phyloP scores from a whole-genome alignment of 2,888 invertebrate genomes.

The Sarcophaga variegata region DNA sequence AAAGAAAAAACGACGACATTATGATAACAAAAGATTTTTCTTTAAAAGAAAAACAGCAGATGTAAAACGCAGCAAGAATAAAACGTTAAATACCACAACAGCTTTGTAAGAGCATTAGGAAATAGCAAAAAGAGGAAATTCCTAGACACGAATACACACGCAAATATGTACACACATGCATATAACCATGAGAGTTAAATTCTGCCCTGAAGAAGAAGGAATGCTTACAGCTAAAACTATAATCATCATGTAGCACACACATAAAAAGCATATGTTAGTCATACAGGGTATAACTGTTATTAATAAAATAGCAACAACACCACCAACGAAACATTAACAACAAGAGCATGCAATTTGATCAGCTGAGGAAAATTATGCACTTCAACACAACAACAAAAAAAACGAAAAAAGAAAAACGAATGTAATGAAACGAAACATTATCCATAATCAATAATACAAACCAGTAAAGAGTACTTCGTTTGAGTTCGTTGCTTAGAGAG shows the following conservation, averaged over 20 bases:
- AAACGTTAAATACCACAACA: conserved; percentile 49
- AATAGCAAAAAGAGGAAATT: conserved; percentile 25
- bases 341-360: conserved; percentile 57
- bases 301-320: background rate
- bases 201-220: background rate
- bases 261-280: conserved; percentile 46
- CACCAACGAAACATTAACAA: conserved; percentile 7
- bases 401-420: background rate
- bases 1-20: background rate
- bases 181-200: background rate
- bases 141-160: background rate
- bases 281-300: background rate
- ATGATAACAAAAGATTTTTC: conserved; percentile 34
- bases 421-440: conserved; percentile 48
- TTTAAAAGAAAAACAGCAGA: conserved; percentile 52
- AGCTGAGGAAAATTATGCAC: conserved; percentile 57
- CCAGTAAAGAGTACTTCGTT: no score
- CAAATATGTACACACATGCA: background rate
- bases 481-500: no score
- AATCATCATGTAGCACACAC: background rate
- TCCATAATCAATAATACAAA: conserved; percentile 1
- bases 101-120: conserved; percentile 37
- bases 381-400: conserved; percentile 9
- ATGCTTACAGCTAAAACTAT: conserved; percentile 8
- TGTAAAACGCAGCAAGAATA: conserved; percentile 1